Base-by-base conservation (phyloP, 2,797 vertebrate species). In the Benthosema pterotum region DNA sequence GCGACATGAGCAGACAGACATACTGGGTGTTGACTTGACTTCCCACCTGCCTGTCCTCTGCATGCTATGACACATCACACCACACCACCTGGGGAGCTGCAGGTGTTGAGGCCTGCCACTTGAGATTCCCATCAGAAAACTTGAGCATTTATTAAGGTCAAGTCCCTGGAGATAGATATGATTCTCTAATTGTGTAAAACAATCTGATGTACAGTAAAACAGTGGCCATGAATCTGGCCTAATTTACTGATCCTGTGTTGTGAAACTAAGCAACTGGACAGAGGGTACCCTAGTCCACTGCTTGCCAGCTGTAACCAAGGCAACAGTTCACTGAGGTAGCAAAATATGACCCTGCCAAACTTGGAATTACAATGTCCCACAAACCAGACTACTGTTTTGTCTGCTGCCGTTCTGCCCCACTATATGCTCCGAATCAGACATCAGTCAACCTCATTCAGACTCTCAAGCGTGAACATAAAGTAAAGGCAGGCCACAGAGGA, bases 291-390 rank as follows among this genome's bases (percentile, higher is more conserved):
- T 46, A 11, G 15, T 17, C 7, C 47, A 22, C 13, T 22, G 48
- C 18, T 46, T 72, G 72, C 69, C 70, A 65, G 58, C 45, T 51
- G 42, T 74, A 55, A 63, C 69, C 46, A 47, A 42, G 45, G 59
- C 32, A 52, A 32, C n/a, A 19, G 4, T 25, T 47, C 49, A 42
- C 54, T 60, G 57, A 57, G 16, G 62, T 63, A 50, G 55, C 47
- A 16, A 4, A 19, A 6, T 22, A 17, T 63, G 64, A 65, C 60
- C 55, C 51, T 63, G 65, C 58, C 69, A 71, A 73, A 52, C 65
- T 49, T 68, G 18, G 64, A 65, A 55, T 56, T 69, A 59, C 45
- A 38, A 38, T 38, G 32, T 38, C 32, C 45, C n/a, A 13, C 51
- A 12, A 45, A 50, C 63, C 42, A 28, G 12, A 60, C 59, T 69